phyloP scores from a whole-genome alignment of 2,888 invertebrate species.

The Catonia carolina region DNA sequence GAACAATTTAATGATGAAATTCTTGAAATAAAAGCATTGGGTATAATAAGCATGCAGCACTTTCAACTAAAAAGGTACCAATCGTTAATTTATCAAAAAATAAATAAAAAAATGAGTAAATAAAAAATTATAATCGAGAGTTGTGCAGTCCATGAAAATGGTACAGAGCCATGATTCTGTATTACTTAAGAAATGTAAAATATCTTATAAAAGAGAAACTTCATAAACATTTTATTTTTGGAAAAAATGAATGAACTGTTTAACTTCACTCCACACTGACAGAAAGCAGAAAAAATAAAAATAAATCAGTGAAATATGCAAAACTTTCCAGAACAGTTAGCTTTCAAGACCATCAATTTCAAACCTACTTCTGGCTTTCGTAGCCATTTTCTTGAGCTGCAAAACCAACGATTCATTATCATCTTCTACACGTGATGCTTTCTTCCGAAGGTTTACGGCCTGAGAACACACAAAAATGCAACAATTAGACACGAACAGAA shows the following conservation, averaged over 20 bases:
- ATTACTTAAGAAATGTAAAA: neutral
- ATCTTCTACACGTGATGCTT: conserved; percentile 87
- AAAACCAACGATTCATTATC: conserved; percentile 93
- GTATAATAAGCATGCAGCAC: too few species aligned
- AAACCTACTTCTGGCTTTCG: conserved; percentile 71
- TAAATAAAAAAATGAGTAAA: neutral
- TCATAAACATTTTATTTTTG: too few species aligned
- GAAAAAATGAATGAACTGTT: conserved; percentile 36
- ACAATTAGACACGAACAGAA: too few species aligned
- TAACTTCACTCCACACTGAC: conserved; percentile 44
- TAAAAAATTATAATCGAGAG: conserved; percentile 15
- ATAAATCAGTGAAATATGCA: conserved; percentile 21
- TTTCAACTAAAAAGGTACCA: too few species aligned
- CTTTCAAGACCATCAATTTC: conserved; percentile 17
- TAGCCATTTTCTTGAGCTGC: conserved; percentile 94
- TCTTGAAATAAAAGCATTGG: too few species aligned
- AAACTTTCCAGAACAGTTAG: conserved; percentile 19
- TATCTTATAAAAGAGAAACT: too few species aligned
- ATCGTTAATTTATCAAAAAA: too few species aligned
- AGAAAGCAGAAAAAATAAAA: conserved; percentile 38
- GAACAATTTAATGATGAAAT: too few species aligned
- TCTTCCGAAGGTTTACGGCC: conserved; percentile 82
- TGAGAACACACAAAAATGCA: conserved; percentile 45
- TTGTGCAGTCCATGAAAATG: conserved; percentile 27
- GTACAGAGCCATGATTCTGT: conserved; percentile 21